Base-by-base conservation (phyloP, 2,113 vertebrate species). In the Lamprologus ornatipinnis region DNA sequence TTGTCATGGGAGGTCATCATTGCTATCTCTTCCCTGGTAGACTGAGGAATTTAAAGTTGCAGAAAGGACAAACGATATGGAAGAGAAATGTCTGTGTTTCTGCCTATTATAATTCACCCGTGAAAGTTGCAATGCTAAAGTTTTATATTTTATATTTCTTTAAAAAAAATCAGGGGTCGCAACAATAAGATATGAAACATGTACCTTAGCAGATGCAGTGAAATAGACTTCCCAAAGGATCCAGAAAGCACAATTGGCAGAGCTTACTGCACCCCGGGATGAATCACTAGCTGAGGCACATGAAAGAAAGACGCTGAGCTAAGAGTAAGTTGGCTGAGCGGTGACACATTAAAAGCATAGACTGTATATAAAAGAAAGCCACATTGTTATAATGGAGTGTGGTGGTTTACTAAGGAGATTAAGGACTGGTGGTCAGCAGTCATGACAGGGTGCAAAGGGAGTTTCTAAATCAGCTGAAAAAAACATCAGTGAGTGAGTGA, bases 241-340 rank as follows among this genome's bases (percentile, higher is more conserved):
- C 84, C n/a, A 82, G 47, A 5, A 6, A 79, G 85, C 87, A 88
- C 86, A 85, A 91, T 17, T 19, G 81, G 33, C 87, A 87, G 57
- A 84, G 91, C 86, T 89, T 58, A 26, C 63, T 78, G 84, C 70
- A 60, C 51, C n/a, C 15, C 9, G 60, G 88, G 80, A 89, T 88
- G 88, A 91, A 90, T 90, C 65, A 31, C 75, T 78, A 21, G 78
- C 68, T 42, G 87, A 87, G 79, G 65, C 57, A 17, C 15, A 40
- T 87, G 87, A 92, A 91, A 93, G 84, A 79, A 85, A 90, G 89
- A 78, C 6, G 88, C 93, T 90, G 92, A 94, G 91, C 89, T 87
- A 63, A 89, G 79, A 60, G 85, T 84, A 83, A 91, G 87, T 60
- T 81, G 79, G 89, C 79, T 89, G 82, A 87, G 89, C 82, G 9